A percentile compares a stretch with the other conserved stretches of the same genome.
phyloP scores from a whole-genome alignment of 1,140 invertebrate species.

The Macrotrachela quadricornifera region DNA sequence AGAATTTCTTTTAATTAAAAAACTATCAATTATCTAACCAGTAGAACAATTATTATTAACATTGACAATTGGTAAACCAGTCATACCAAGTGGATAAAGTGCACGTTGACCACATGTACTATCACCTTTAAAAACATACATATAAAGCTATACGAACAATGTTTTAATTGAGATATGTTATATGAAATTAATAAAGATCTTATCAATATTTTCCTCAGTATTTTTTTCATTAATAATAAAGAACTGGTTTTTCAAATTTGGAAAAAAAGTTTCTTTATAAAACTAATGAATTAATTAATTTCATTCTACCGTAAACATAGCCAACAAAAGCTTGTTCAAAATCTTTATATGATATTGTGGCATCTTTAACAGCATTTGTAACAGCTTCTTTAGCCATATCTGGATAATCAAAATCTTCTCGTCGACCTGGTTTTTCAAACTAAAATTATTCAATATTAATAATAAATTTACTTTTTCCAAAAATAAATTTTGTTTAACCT shows the following conservation, averaged over 20 bases:
- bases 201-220: no score
- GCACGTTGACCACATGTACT: slow-evolving; percentile 83
- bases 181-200: neutral
- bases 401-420: slow-evolving; percentile 66
- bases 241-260: neutral
- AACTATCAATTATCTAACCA: slow-evolving; percentile 36
- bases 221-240: no score
- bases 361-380: slow-evolving; percentile 54
- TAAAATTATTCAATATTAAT: slow-evolving; percentile 18
- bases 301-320: slow-evolving; percentile 63
- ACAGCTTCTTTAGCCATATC: slow-evolving; percentile 72
- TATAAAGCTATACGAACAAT: slow-evolving; percentile 8
- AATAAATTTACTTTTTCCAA: neutral
- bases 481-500: neutral
- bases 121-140: slow-evolving; percentile 43
- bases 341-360: slow-evolving; percentile 50
- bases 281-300: slow-evolving; percentile 7
- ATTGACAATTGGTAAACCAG: slow-evolving; percentile 88
- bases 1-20: no score
- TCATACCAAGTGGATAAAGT: slow-evolving; percentile 79
- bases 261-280: neutral
- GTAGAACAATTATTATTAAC: slow-evolving; percentile 94
- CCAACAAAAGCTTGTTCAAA: slow-evolving; percentile 72
- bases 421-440: slow-evolving; percentile 66
- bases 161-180: no score